Evolutionary conservation across 2,797 vertebrate species (phyloP).

Genomic region (Hylomyscus alleni): DNA sequence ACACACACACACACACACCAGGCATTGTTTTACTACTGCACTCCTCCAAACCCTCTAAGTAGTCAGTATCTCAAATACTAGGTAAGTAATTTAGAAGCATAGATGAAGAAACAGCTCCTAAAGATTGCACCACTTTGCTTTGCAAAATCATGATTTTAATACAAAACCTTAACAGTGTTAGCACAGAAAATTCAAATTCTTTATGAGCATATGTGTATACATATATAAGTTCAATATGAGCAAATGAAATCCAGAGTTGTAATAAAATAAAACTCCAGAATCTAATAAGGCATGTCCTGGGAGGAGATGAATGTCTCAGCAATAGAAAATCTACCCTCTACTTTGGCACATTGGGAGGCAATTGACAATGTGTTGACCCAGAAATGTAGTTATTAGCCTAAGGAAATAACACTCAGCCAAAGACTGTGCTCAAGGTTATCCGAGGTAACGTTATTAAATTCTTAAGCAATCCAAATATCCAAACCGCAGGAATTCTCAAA

Average conservation of each 20-base stretch:
- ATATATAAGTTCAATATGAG: constrained; percentile 20
- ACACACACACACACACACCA: background rate
- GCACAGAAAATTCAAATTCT: constrained; percentile 29
- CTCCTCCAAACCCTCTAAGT: background rate
- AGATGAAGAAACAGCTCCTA: background rate
- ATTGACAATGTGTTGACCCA: background rate
- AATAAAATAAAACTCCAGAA: constrained; percentile 57
- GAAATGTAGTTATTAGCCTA: constrained; percentile 41
- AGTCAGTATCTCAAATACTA: background rate
- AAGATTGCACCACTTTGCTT: background rate
- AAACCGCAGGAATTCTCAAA: constrained; percentile 22
- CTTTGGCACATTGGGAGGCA: background rate
- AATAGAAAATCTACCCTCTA: background rate
- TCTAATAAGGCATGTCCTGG: background rate
- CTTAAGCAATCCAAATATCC: constrained; percentile 61
- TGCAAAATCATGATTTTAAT: constrained; percentile 49
- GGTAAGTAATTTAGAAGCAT: constrained; percentile 30
- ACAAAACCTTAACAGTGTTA: background rate
- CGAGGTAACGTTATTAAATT: constrained; percentile 12
- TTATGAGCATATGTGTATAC: background rate
- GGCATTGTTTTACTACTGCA: background rate
- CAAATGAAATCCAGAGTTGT: constrained; percentile 20
- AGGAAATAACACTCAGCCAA: constrained; percentile 31
- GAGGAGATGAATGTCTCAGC: background rate
- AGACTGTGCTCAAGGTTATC: constrained; percentile 15